Conservation (phyloP, 2,113 vertebrate species). For the Xiphias gladius region DNA sequence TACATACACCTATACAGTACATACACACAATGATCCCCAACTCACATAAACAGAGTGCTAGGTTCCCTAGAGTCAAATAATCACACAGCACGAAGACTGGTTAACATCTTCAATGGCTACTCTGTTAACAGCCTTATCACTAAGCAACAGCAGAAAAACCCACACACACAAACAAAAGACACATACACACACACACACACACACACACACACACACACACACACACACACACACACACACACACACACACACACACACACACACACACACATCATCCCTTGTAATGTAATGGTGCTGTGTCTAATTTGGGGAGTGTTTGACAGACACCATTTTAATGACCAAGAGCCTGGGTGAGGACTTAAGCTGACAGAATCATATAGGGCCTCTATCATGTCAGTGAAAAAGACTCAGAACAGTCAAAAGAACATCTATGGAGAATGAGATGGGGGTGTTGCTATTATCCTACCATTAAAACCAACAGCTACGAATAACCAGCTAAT, state of each 20-base stretch:
- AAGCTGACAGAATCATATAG: conserved; percentile 67
- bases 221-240: neutral
- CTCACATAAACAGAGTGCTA: conserved; percentile 24
- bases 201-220: neutral
- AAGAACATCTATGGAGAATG: conserved; percentile 16
- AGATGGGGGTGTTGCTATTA: conserved; percentile 38
- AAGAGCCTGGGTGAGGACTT: conserved; percentile 59
- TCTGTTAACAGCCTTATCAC: conserved; percentile 73
- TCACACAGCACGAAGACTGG: conserved; percentile 62
- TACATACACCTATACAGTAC: conserved; percentile 10
- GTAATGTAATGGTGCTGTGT: conserved; percentile 50
- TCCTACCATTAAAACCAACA: conserved; percentile 44
- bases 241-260: conserved; percentile 23
- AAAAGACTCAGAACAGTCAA: conserved; percentile 45
- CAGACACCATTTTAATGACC: conserved; percentile 79
- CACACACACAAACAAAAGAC: neutral
- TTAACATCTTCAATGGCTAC: conserved; percentile 70
- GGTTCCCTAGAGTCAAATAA: conserved; percentile 56
- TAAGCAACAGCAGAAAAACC: conserved; percentile 63
- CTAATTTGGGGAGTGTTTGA: conserved; percentile 75
- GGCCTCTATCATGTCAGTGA: conserved; percentile 52
- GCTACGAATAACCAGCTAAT: conserved; percentile 38
- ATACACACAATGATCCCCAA: neutral
- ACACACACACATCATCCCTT: conserved; percentile 37
- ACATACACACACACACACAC: conserved; percentile 1